These are phyloP conservation scores for Sialis fuliginosa DNA, from an alignment of 2,888 invertebrate species.

Conservation along the genomic window DNA sequence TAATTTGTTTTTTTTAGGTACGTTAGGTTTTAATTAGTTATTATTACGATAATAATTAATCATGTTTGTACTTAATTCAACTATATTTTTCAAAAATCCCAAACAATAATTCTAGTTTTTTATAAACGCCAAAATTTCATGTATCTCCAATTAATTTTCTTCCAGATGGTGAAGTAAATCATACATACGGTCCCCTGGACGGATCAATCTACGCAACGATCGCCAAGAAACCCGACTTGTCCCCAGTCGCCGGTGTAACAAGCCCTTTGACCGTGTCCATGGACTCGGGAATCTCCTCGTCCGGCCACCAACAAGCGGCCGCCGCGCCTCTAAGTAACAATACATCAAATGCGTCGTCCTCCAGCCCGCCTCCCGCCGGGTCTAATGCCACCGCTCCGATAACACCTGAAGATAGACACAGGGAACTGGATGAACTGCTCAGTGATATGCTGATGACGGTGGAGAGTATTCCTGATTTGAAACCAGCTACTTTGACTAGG, in stretches of 20 bases:
- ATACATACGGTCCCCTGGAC: constrained; percentile 74
- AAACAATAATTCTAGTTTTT: too few species aligned
- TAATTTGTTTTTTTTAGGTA: too few species aligned
- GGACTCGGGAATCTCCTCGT: constrained; percentile 80
- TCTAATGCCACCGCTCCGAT: constrained; percentile 17
- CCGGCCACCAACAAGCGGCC: constrained; percentile 38
- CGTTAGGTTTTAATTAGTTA: too few species aligned
- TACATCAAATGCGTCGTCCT: constrained; percentile 21
- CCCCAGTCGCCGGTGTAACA: constrained; percentile 26
- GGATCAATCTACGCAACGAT: constrained; percentile 77
- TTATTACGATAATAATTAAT: too few species aligned
- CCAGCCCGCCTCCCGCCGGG: constrained; percentile 23
- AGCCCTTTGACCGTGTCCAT: constrained; percentile 72
- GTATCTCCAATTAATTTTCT: constrained; percentile 11
- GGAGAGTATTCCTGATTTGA: constrained; percentile 54
- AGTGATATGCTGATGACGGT: constrained; percentile 77
- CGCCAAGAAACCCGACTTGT: constrained; percentile 26
- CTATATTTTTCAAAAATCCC: too few species aligned
- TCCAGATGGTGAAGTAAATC: constrained; percentile 43
- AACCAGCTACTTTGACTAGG: constrained; percentile 7
- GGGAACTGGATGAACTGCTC: constrained; percentile 68
- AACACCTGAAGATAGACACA: constrained; percentile 34
- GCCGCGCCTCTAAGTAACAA: constrained; percentile 16
- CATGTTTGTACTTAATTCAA: too few species aligned
- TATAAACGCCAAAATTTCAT: too few species aligned